A percentile compares a stretch with the other conserved stretches of the same genome.
phyloP scores from a whole-genome alignment of 2,797 vertebrate species.

The Hemitrygon akajei region DNA sequence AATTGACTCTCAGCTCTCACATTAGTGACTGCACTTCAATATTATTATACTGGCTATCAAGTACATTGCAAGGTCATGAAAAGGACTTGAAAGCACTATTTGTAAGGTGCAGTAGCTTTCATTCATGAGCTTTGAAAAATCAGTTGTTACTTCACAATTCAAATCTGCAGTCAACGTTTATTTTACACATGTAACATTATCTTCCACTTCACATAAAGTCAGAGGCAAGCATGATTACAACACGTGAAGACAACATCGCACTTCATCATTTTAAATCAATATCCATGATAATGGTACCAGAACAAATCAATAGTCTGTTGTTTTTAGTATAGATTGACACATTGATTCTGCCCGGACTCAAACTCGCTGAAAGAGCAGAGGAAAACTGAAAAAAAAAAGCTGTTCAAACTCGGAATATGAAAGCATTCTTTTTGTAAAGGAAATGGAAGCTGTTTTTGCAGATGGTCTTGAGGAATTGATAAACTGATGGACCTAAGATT shows the following conservation, averaged over 20 bases:
- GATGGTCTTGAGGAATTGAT: background rate
- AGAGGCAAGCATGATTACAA: background rate
- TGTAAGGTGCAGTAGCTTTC: no score
- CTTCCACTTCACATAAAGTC: background rate
- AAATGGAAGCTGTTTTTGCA: background rate
- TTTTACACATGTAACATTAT: background rate
- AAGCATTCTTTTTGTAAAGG: background rate
- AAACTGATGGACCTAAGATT: background rate
- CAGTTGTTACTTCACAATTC: background rate
- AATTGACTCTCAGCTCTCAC: no score
- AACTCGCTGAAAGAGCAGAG: background rate
- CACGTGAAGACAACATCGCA: background rate
- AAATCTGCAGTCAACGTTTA: background rate
- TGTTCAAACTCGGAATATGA: background rate
- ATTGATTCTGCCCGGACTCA: background rate
- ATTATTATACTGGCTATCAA: no score
- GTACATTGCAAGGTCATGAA: no score
- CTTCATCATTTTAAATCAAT: background rate
- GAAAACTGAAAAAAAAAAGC: background rate
- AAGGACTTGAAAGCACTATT: no score
- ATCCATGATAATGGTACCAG: background rate
- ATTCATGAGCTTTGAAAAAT: background rate
- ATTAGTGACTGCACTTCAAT: no score
- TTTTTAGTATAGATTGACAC: slow-evolving; percentile 1
- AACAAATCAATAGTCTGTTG: background rate